These are phyloP conservation scores for Berghia stephanieae DNA, from an alignment of 1,140 invertebrate genomes.

Conservation along the genomic window DNA sequence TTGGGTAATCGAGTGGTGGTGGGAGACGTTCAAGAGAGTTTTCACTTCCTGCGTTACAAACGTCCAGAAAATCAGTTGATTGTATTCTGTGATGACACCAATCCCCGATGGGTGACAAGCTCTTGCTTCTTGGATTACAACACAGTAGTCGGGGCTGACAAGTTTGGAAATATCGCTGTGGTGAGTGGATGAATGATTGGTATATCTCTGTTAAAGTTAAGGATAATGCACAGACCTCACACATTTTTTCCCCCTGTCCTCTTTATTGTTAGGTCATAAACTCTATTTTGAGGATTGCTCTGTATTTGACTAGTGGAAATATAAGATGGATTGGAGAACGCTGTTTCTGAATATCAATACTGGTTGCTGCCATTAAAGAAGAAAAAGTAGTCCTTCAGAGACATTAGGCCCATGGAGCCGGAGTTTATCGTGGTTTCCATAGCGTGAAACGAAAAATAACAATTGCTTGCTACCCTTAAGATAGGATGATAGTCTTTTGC, in stretches of 20 bases:
- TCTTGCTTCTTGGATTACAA: constrained; percentile 95
- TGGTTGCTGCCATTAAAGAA: no score
- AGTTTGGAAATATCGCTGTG: constrained; percentile 97
- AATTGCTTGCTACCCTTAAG: no score
- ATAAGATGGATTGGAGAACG: no score
- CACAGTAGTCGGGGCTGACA: constrained; percentile 95
- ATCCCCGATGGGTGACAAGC: constrained; percentile 94
- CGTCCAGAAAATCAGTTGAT: constrained; percentile 96
- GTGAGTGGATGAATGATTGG: constrained; percentile 74
- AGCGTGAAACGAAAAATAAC: no score
- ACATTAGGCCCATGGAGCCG: no score
- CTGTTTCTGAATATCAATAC: no score
- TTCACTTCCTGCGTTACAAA: constrained; percentile 96
- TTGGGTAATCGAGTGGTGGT: constrained; percentile 94
- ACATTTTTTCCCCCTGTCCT: not conserved
- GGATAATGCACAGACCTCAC: not conserved
- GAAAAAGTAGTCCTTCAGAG: no score
- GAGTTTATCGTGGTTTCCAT: no score
- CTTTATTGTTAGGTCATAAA: not conserved
- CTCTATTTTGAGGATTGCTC: no score
- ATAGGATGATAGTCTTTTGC: no score
- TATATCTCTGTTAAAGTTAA: not conserved
- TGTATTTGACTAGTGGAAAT: no score
- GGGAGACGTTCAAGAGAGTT: constrained; percentile 95
- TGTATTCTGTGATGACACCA: constrained; percentile 97